These are phyloP conservation scores for Helobdella robusta DNA, from an alignment of 2,888 invertebrate species.

Conservation along the genomic window DNA sequence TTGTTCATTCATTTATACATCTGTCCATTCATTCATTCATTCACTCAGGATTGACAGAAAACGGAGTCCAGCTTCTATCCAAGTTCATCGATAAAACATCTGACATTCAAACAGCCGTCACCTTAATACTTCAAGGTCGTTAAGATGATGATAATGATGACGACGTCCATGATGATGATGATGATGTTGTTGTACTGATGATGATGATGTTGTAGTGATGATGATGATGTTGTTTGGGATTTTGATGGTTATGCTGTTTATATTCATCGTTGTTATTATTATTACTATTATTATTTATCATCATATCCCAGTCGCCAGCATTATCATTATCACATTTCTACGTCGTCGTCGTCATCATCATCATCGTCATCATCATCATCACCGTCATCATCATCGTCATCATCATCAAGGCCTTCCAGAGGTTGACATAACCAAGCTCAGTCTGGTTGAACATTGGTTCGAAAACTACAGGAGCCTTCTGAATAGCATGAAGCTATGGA, in stretches of 20 bases:
- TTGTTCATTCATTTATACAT: no score
- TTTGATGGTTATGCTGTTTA: not conserved
- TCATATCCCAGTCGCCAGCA: not conserved
- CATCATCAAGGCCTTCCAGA: not conserved
- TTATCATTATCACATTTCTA: no score
- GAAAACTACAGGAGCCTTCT: conserved; percentile 54
- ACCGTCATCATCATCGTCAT: not conserved
- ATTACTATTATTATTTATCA: not conserved
- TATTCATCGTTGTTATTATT: not conserved
- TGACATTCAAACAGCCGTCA: conserved; percentile 74
- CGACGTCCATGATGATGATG: no score
- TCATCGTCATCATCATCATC: not conserved
- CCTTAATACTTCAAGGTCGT: not conserved
- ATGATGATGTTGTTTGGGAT: not conserved
- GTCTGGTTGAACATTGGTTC: not conserved
- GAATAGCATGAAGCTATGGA: conserved; percentile 82
- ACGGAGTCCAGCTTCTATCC: conserved; percentile 65
- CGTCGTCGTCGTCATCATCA: not conserved
- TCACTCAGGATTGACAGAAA: conserved; percentile 44
- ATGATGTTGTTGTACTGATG: no score
- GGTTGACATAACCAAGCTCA: not conserved
- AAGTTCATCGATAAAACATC: conserved; percentile 74
- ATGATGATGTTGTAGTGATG: not conserved
- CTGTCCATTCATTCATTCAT: no score
- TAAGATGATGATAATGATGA: no score